Evolutionary conservation across 2,888 invertebrate species (phyloP).

Genomic region (Tinea semifulvella): DNA sequence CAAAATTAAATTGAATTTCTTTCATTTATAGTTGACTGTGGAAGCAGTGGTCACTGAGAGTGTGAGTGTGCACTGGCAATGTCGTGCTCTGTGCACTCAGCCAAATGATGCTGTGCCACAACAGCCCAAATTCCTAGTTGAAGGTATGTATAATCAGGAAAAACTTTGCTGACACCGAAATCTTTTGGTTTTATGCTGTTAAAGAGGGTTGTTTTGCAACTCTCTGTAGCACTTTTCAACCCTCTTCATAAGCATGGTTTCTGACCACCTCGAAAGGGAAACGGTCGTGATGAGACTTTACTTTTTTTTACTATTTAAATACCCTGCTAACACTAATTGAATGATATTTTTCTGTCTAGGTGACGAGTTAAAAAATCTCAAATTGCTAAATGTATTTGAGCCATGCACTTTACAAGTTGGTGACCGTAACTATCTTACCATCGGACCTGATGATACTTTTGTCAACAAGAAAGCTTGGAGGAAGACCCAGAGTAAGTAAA

Average conservation of each 20-base stretch:
- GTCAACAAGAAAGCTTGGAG: conserved; percentile 83
- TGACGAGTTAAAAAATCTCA: conserved; percentile 83
- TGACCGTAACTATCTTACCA: conserved; percentile 85
- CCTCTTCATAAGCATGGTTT: too few relatives aligned
- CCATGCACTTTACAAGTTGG: conserved; percentile 90
- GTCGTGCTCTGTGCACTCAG: conserved; percentile 72
- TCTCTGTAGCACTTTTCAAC: too few relatives aligned
- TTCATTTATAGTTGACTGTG: conserved; percentile 73
- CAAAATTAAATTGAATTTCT: background rate
- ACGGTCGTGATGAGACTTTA: too few relatives aligned
- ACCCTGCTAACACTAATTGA: too few relatives aligned
- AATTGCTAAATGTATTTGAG: conserved; percentile 86
- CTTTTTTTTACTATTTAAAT: background rate
- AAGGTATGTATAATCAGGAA: too few relatives aligned
- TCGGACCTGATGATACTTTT: conserved; percentile 78
- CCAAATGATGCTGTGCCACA: conserved; percentile 66
- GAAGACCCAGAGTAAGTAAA: conserved; percentile 64
- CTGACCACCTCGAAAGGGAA: too few relatives aligned
- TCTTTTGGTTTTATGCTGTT: too few relatives aligned
- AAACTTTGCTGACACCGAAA: too few relatives aligned
- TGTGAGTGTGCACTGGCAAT: conserved; percentile 90
- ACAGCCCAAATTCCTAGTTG: conserved; percentile 70
- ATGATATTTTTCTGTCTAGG: too few relatives aligned
- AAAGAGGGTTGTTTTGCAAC: too few relatives aligned
- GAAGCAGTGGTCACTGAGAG: conserved; percentile 83